Evolutionary conservation across 2,888 invertebrate genomes (phyloP), one percentile per base, ranked within the genome.

Genomic region (Miltochrista miniata): DNA sequence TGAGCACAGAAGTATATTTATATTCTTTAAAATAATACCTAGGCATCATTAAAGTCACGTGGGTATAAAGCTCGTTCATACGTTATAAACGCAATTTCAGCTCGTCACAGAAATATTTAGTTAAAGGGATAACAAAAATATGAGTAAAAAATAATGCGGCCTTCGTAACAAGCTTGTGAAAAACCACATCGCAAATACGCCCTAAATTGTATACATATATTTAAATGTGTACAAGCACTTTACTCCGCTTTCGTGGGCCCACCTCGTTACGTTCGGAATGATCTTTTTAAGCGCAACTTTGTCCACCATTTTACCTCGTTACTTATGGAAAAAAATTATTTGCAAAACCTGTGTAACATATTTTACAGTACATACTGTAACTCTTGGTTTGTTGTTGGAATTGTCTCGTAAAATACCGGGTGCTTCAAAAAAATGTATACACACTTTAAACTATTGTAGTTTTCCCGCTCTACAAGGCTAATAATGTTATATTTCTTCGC

Each of bases 331-430:
- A 15, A 33, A 42, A 41, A 33, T 33, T 34, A 31, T 42, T 33
- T 33, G n/a, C 18, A 34, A 18, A 34, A 43, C 8, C 9, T 33
- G 18, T 43, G 24, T 34, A n/a, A 18, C 33, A 42, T 43, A 34
- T 43, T 18, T 12, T 34, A n/a, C 24, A 2, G 15, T 24, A 49
- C 60, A 24, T 24, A 5, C 60, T 61, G 57, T 61, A 56, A 55
- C 49, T 45, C 14, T 14, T 14, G 13, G 30, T 51, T 56, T 61
- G 62, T 65, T 56, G 53, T 65, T 51, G 50, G 45, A 14, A 52
- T 44, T 47, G 45, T 56, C 65, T 64, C 61, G 48, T 61, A 61
- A 61, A 61, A 61, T 61, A 57, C n/a, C n/a, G n/a, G n/a, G n/a
- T n/a, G n/a, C n/a, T n/a, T n/a, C n/a, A n/a, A n/a, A n/a, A n/a